phyloP scores from a whole-genome alignment of 2,888 invertebrate genomes.

The Stratiomys singularior region DNA sequence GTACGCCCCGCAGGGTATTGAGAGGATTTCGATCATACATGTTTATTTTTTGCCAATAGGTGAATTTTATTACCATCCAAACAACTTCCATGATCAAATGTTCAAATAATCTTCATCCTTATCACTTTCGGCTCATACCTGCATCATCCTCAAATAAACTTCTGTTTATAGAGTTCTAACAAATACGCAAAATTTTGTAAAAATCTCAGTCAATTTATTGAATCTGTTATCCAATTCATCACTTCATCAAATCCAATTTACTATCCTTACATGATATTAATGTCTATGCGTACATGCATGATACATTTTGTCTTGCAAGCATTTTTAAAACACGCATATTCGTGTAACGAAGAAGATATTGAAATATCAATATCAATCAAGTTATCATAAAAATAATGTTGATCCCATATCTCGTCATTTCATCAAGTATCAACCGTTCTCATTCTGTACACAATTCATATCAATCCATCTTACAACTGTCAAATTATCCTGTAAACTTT shows the following conservation, averaged over 20 bases:
- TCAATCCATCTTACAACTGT: conserved; percentile 22
- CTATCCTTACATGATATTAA: not conserved
- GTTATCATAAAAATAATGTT: not conserved
- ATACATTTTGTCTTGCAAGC: not conserved
- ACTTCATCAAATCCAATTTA: not conserved
- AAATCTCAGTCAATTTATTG: too few species aligned
- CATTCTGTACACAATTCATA: not conserved
- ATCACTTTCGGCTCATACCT: too few species aligned
- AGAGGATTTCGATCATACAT: too few species aligned
- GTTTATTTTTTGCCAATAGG: too few species aligned
- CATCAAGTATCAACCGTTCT: not conserved
- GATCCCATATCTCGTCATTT: not conserved
- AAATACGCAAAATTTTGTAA: too few species aligned
- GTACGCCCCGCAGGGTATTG: too few species aligned
- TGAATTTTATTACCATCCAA: too few species aligned
- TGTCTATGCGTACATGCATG: not conserved
- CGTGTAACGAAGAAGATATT: too few species aligned
- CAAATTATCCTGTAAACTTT: conserved; percentile 27
- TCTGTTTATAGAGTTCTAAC: too few species aligned
- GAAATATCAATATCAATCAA: conserved; percentile 9
- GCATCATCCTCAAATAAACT: too few species aligned
- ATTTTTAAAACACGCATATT: not conserved
- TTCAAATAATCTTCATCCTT: too few species aligned
- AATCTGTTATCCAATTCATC: not conserved
- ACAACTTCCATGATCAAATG: too few species aligned